A percentile compares a stretch with the other conserved stretches of the same genome.
Conservation (phyloP, 1,140 invertebrate species). For the Ridgeia piscesae region DNA sequence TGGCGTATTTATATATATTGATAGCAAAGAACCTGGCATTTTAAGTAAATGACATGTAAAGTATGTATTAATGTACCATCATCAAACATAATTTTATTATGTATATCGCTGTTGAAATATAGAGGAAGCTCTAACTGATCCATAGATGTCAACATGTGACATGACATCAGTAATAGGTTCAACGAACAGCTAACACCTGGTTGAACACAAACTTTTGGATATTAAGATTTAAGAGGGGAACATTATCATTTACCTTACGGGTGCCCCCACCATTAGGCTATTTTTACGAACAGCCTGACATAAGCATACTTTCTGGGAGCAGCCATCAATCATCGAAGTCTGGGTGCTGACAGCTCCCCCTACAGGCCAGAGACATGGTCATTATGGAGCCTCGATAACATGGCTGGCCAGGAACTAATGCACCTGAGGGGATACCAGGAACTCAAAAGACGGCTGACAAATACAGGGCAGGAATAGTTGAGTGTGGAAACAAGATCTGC, state of each 20-base stretch:
- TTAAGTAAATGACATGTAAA: too few relatives aligned
- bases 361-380: not conserved
- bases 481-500: not conserved
- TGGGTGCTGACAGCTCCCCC: not conserved
- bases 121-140: not conserved
- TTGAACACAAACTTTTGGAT: not conserved
- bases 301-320: not conserved
- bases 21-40: too few relatives aligned
- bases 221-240: not conserved
- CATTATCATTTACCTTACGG: not conserved
- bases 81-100: not conserved
- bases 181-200: not conserved
- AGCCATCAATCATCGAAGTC: not conserved
- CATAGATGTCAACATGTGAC: not conserved
- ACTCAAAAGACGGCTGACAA: not conserved
- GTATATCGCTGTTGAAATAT: not conserved
- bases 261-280: not conserved
- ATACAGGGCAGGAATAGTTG: not conserved
- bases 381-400: not conserved
- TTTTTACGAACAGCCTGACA: not conserved
- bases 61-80: not conserved
- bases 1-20: too few relatives aligned
- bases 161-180: too few relatives aligned
- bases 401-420: not conserved
- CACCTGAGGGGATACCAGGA: not conserved